phyloP scores from a whole-genome alignment of 1,140 invertebrate genomes.

The Muscidifurax raptorellus region DNA sequence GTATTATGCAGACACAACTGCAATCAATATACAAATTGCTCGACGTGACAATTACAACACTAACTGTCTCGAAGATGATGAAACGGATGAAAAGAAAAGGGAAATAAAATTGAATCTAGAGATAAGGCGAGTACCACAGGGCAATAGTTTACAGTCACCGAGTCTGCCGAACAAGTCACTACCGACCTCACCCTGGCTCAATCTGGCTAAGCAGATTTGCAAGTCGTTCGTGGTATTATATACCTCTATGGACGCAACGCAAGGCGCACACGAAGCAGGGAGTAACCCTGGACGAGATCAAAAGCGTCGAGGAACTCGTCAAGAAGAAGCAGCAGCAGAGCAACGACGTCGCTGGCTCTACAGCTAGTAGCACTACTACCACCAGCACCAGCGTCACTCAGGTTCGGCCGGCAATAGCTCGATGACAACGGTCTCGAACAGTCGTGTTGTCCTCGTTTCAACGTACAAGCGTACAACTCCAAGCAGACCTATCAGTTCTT shows the following conservation, averaged over 20 bases:
- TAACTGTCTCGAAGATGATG: too few relatives aligned
- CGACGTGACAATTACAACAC: too few relatives aligned
- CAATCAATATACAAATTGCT: too few relatives aligned
- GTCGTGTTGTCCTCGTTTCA: too few relatives aligned
- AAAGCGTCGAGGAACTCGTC: conserved; percentile 93
- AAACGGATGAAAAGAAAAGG: too few relatives aligned
- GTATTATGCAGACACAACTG: too few relatives aligned
- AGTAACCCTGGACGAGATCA: conserved; percentile 96
- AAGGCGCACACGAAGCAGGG: conserved; percentile 98
- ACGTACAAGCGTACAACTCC: too few relatives aligned
- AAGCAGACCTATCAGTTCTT: too few relatives aligned
- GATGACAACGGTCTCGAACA: conserved; percentile 74
- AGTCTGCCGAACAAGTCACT: conserved; percentile 68
- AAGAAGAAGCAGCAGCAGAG: conserved; percentile 85
- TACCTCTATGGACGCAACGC: conserved; percentile 94
- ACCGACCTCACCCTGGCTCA: conserved; percentile 69
- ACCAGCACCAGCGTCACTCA: conserved; percentile 4
- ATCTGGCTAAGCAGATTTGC: conserved; percentile 77
- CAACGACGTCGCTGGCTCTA: conserved; percentile 61
- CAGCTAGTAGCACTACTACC: conserved; percentile 59
- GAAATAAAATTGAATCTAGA: conserved; percentile 73
- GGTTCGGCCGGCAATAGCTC: conserved; percentile 64
- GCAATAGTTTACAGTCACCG: conserved; percentile 70
- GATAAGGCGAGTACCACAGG: conserved; percentile 70
- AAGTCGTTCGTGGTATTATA: too few relatives aligned